phyloP scores from a whole-genome alignment of 2,113 vertebrate genomes.

The Scalopus aquaticus region DNA sequence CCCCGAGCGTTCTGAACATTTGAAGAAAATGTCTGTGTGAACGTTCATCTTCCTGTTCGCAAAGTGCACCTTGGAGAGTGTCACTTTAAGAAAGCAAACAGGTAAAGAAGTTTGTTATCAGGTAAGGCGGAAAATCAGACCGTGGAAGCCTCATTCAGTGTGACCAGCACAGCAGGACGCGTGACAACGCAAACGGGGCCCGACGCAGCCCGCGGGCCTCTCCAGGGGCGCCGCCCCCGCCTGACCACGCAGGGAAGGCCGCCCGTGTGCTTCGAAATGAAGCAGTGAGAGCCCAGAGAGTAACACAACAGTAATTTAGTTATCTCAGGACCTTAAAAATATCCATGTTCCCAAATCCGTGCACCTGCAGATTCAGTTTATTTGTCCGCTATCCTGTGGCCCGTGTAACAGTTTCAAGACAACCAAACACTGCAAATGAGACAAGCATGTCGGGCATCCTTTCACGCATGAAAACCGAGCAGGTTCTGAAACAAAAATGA shows the following conservation, averaged over 20 bases:
- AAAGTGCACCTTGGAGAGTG: background rate
- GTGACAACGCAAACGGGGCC: background rate
- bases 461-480: background rate
- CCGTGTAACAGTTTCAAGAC: background rate
- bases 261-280: background rate
- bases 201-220: too few species aligned
- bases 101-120: background rate
- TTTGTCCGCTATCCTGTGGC: background rate
- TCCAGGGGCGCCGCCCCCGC: too few species aligned
- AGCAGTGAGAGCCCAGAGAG: background rate
- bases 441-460: background rate
- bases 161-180: background rate
- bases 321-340: background rate
- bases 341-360: background rate
- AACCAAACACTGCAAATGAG: background rate
- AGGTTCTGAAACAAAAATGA: background rate
- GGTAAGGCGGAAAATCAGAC: background rate
- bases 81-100: background rate
- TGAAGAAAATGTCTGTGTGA: background rate
- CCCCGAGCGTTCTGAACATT: slow-evolving; percentile 6
- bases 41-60: too few species aligned
- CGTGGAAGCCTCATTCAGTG: background rate
- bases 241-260: too few species aligned
- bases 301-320: background rate
- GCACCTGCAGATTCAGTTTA: background rate